Evolutionary conservation across 2,888 invertebrate genomes (phyloP), one percentile per base, ranked within the genome.

Genomic region (Lysandra coridon): DNA sequence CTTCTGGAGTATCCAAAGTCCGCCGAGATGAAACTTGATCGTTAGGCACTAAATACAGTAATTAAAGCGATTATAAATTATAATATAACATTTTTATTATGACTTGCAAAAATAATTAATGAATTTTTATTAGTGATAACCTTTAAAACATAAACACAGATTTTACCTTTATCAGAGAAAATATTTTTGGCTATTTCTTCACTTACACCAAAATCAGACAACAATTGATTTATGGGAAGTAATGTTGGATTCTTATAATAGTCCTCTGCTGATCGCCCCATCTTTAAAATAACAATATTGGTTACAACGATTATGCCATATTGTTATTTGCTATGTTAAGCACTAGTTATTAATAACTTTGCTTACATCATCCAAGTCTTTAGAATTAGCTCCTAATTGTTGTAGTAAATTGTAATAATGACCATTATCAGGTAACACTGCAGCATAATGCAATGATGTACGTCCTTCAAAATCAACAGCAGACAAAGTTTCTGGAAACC

Each of bases 371-470:
- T 99, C 99, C 83, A 96, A 95, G 79, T 96, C 95, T 86, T 97
- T 96, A 2, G 97, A 96, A 92, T 98, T 98, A 60, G 98, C 98
- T 78, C 98, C 99, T 80, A 98, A 95, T 88, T 98, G 98, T 83
- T 97, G 95, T 78, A 99, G 93, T 79, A 98, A 95, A 89, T 97
- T 97, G 89, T 97, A 98, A 87, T 97, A 98, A 88, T 98, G 97
- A 0, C 97, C 98, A 86, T 98, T 98, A 86, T 98, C 98, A 69
- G 96, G 96, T 80, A 98, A 92, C 14, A 97, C 96, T 3, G 98
- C 97, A 1, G 98, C 98, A 87, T 98, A 98, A 91, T 98, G 98
- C 82, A 98, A 94, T 1, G 98, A 96, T n/a, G 98, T 98, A 84
- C 98, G 95, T 75, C 97, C 97, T 88, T 97, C 96, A 84, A 96